Conservation (phyloP, 1,140 invertebrate species). For the Euwallacea similis region DNA sequence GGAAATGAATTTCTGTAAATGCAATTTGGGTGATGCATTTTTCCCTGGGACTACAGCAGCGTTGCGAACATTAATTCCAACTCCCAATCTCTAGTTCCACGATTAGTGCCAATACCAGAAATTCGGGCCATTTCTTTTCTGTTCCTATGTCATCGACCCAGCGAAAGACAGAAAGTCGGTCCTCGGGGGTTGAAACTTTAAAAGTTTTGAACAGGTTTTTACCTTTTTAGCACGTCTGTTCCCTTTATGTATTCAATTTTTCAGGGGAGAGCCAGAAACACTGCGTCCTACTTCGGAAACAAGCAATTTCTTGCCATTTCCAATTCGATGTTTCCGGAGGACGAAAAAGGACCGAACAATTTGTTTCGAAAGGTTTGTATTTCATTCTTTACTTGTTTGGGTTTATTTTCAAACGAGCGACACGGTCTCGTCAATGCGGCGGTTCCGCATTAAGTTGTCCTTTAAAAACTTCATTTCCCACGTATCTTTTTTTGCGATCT, state of each 20-base stretch:
- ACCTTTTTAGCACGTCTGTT: constrained; percentile 40
- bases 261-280: constrained; percentile 30
- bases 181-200: constrained; percentile 33
- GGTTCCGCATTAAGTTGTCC: not conserved
- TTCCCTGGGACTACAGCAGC: no score
- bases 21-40: no score
- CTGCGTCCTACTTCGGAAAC: constrained; percentile 28
- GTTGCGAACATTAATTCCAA: no score
- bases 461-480: constrained; percentile 5
- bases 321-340: constrained; percentile 27
- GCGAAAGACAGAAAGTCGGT: constrained; percentile 22
- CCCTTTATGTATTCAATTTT: constrained; percentile 40
- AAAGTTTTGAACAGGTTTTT: constrained; percentile 36
- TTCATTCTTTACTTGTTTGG: constrained; percentile 6
- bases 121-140: no score
- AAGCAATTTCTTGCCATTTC: constrained; percentile 37
- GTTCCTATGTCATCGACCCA: constrained; percentile 7
- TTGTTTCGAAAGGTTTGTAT: constrained; percentile 16
- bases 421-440: not conserved
- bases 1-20: no score
- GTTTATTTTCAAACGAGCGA: not conserved
- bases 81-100: no score
- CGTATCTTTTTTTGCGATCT: not conserved
- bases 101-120: no score
- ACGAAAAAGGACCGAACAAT: constrained; percentile 8